These are phyloP conservation scores for Chrysocyon brachyurus DNA, from an alignment of 2,797 vertebrate species.

Conservation along the genomic window DNA sequence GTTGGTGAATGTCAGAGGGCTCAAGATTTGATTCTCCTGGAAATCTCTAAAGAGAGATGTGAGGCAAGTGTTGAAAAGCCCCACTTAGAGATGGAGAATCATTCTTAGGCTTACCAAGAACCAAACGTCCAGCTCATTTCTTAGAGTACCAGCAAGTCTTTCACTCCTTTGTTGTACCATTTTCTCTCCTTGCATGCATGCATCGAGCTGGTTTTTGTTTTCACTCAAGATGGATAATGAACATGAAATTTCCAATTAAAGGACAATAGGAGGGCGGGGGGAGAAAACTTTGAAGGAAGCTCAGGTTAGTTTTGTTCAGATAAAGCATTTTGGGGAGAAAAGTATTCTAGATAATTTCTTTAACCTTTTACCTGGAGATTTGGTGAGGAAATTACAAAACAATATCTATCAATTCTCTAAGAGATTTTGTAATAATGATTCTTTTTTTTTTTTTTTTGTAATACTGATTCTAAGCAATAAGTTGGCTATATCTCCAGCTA, in stretches of 20 bases:
- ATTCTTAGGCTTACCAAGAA: background rate
- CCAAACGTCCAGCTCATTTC: background rate
- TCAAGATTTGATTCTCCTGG: background rate
- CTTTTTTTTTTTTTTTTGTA: background rate
- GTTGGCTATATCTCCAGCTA: background rate
- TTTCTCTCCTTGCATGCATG: background rate
- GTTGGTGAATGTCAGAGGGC: background rate
- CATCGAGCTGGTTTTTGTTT: background rate
- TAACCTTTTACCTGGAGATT: conserved; percentile 1
- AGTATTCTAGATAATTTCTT: background rate
- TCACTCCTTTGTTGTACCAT: background rate
- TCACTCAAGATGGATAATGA: background rate
- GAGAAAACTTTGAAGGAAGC: background rate
- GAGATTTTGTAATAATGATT: background rate
- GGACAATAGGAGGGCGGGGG: background rate
- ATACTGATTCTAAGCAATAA: background rate
- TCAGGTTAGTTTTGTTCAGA: background rate
- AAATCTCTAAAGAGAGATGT: background rate
- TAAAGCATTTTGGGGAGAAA: background rate
- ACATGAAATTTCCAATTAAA: background rate
- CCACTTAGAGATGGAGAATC: background rate
- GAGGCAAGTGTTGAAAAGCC: background rate
- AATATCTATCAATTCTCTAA: background rate
- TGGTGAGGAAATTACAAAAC: background rate
- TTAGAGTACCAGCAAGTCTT: background rate